Base-by-base conservation (phyloP, 2,113 vertebrate genomes). In the Plotosus lineatus region DNA sequence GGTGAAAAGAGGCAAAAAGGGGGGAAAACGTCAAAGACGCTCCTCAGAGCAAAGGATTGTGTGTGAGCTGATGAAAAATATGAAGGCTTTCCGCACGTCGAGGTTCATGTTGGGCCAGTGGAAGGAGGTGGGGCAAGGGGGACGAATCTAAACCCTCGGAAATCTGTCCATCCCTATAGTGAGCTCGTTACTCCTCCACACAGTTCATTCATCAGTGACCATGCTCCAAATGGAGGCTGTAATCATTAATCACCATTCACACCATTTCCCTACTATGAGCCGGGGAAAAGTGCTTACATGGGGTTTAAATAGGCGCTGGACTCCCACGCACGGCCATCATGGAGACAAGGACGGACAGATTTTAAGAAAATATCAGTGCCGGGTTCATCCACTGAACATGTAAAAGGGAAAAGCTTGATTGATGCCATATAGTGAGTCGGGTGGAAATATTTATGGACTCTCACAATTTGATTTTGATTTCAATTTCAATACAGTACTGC, bases 61-160 rank as follows among this genome's bases (percentile, higher is more conserved):
- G 83, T 85, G 75, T 14, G 61, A 85, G 84, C 78, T 69, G 84
- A 83, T 86, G 84, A 86, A 86, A 83, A 83, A 86, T 86, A 78
- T 79, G 78, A 85, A 74, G 50, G 65, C 73, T 83, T 85, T 85
- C 81, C 83, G 77, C 50, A 66, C 51, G 46, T 3, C 14, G 80
- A 82, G 80, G 84, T 83, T 85, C 84, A 85, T 26, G 53, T 77
- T 23, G 84, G 81, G 84, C 81, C 66, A 83, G 66, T 48, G 56
- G 36, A 75, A 82, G 80, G 74, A 71, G 48, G 75, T 23, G 12
- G 60, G 61, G 75, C 14, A 75, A 40, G 56, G 75, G 83, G 65
- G 56, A 58, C 77, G 60, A 63, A 76, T 79, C 65, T 36, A 51
- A 81, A 33, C 83, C 83, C 79, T 69, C 44, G 53, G 60, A 83